Base-by-base conservation (phyloP, 2,113 vertebrate genomes). In the Recurvirostra avosetta region DNA sequence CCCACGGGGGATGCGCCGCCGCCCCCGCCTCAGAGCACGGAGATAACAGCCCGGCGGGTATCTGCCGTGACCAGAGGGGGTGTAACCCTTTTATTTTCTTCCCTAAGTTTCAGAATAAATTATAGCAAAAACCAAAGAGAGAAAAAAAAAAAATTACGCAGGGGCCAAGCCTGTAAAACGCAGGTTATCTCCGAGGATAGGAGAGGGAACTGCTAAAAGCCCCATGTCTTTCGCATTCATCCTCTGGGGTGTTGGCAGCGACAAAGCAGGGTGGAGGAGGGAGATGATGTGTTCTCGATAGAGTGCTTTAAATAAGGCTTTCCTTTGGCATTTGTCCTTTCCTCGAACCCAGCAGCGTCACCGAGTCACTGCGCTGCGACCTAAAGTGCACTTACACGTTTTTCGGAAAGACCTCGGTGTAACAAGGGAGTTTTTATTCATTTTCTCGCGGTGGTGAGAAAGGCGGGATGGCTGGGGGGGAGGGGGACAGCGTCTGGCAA, bases 191-290 rank as follows among this genome's bases (percentile, higher is more conserved):
- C 40, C 22, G 11, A 86, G 82, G 53, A 21, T 5, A 21, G 62
- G 62, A 94, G 36, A 18, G 36, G 4, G 18, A 61, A 16, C 45
- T 25, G 82, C 55, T 94, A 61, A 90, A 96, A 96, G 66, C 43
- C 53, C 19, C 12, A 0, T 20, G 55, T 52, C 52, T 87, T 85
- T 84, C 32, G 2, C 47, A 8, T 77, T 90, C 83, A 22, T 73
- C 29, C 49, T 66, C 82, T 26, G 41, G 62, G 55, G n/a, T 86
- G 79, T 10, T 77, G 72, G 72, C 68, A 91, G 63, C 13, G 50
- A 88, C 91, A 83, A 41, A 83, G 67, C 71, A 71, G 67, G 79
- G 41, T 53, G 83, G 70, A 88, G 66, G 63, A 92, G 71, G 50
- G 40, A 68, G 56, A 8, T 21, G 26, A 66, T 65, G 21, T 74